Conservation (phyloP, 2,888 invertebrate species). For the Cinara cedri region DNA sequence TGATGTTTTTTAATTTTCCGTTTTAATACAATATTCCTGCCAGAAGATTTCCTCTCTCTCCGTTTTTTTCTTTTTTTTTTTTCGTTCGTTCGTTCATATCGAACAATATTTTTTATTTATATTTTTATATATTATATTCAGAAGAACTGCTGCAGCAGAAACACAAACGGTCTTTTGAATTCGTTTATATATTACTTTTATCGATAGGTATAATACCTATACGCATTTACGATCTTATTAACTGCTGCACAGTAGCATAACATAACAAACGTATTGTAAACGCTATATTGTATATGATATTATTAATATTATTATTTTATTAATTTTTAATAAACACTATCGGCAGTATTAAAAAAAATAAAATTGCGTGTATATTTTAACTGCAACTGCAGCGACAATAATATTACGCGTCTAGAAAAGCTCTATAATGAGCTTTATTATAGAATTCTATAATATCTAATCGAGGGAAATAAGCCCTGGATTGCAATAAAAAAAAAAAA, state of each 20-base stretch:
- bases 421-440: too few relatives aligned
- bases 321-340: constrained; percentile 26
- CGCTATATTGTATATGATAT: too few relatives aligned
- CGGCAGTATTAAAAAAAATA: background rate
- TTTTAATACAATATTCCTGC: constrained; percentile 55
- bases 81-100: constrained; percentile 5
- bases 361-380: background rate
- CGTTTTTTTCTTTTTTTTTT: constrained; percentile 19
- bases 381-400: constrained; percentile 4
- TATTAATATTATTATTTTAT: constrained; percentile 11
- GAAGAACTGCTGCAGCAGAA: constrained; percentile 42
- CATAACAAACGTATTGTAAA: too few relatives aligned
- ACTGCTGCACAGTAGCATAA: too few relatives aligned
- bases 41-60: constrained; percentile 52
- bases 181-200: constrained; percentile 40
- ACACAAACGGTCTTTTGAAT: constrained; percentile 51
- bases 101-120: constrained; percentile 47
- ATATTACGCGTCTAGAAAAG: background rate
- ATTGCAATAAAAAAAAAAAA: too few relatives aligned
- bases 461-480: too few relatives aligned
- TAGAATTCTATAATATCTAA: too few relatives aligned
- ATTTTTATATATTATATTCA: constrained; percentile 48
- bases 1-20: constrained; percentile 57
- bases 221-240: background rate
- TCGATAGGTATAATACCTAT: constrained; percentile 4